Base-by-base conservation (phyloP, 2,113 vertebrate species). In the Phalacrocorax aristotelis region DNA sequence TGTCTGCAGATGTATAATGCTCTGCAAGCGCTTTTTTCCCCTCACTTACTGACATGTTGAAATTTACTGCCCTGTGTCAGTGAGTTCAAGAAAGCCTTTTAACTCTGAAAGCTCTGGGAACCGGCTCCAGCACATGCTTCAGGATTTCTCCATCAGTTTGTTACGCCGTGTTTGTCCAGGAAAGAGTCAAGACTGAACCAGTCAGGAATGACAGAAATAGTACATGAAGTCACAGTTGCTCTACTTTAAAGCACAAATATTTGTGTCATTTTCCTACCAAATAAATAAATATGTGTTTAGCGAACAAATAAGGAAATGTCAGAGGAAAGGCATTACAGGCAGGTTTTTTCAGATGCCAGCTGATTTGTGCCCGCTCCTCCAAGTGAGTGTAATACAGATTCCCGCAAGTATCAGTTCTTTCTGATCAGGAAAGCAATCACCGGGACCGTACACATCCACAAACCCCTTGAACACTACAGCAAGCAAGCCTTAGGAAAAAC, bases 181-280 rank as follows among this genome's bases (percentile, higher is more conserved):
- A 95, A 97, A 96, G 77, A 93, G 89, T 94, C 93, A 86, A 94
- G 91, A 96, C 83, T 5, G 22, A 95, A 95, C 69, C 60, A 96
- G 90, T 93, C 51, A 36, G 82, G 91, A 96, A 83, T 95, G 94
- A 94, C 94, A 96, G 94, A 97, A 97, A 96, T 97, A 96, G 96
- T 65, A 74, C 89, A 92, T 95, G 94, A 96, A 96, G 89, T 96
- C 96, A 96, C 94, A 80, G 91, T 74, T 22, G 9, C 93, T 95
- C 81, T 25, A 36, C 91, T 97, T 95, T 75, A 78, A 95, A 96
- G 93, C 55, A 38, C 78, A 64, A 95, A 51, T 32, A 23, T 94
- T 93, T 94, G 54, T 91, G 89, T 46, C 26, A 11, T 82, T 96
- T 87, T 88, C 70, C 90, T 89, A 74, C 36, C 81, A 87, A 92